A percentile compares a stretch with the other conserved stretches of the same genome.
phyloP scores from a whole-genome alignment of 2,888 invertebrate genomes.

The Heteropelma amictum region DNA sequence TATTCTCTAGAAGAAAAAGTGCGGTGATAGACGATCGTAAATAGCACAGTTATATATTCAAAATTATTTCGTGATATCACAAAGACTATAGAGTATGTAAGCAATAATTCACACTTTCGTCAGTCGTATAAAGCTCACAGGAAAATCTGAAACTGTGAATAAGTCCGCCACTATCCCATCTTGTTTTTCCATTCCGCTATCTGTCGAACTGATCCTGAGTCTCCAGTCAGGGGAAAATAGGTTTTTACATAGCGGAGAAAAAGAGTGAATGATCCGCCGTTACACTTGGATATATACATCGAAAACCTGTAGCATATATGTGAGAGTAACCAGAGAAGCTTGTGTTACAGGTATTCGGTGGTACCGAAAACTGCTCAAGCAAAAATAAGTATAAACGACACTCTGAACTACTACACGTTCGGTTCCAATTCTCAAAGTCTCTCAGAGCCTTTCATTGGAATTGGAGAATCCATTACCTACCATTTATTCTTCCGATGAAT shows the following conservation, averaged over 20 bases:
- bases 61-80: no score
- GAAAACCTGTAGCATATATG: neutral
- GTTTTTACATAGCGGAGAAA: neutral
- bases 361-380: no score
- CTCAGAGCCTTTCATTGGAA: no score
- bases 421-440: no score
- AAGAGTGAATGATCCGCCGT: neutral
- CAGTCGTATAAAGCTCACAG: neutral
- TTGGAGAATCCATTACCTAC: no score
- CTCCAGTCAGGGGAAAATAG: neutral
- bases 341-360: neutral
- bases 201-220: neutral
- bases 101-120: neutral
- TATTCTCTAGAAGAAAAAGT: no score
- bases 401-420: no score
- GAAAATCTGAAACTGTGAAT: constrained; percentile 13
- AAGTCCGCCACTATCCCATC: neutral
- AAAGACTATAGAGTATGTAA: no score
- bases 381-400: no score
- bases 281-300: neutral
- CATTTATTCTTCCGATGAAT: no score
- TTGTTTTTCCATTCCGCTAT: neutral
- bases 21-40: no score
- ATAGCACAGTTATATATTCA: no score
- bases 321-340: neutral